These are phyloP conservation scores for Phalacrocorax carbo DNA, from an alignment of 2,113 vertebrate genomes.

Conservation along the genomic window DNA sequence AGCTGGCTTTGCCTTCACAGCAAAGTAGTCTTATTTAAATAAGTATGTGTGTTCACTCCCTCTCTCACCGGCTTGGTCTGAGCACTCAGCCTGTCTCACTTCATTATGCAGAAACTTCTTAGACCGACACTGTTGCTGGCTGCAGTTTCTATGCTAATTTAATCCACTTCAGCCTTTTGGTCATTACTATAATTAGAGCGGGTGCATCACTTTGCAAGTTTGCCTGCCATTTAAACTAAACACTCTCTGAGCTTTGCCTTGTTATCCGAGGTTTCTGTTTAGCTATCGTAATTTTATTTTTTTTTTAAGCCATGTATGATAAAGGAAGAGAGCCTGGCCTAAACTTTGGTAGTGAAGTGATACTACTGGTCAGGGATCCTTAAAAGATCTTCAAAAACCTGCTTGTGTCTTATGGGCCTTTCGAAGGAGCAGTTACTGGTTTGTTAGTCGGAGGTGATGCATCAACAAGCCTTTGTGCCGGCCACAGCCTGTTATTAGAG, in stretches of 20 bases:
- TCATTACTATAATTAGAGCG: conserved; percentile 58
- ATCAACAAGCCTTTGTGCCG: not conserved
- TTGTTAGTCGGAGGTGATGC: not conserved
- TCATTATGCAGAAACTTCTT: not conserved
- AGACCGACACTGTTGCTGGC: not conserved
- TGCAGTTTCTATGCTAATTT: conserved; percentile 41
- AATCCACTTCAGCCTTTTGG: conserved; percentile 54
- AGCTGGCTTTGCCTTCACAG: not conserved
- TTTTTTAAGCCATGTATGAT: not conserved
- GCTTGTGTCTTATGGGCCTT: not conserved
- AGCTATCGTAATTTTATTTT: fast-evolving
- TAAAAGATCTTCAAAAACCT: not conserved
- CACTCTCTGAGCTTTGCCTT: not conserved
- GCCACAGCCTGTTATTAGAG: not conserved
- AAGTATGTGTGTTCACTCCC: not conserved
- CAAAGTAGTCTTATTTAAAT: not conserved
- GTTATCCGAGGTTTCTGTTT: not conserved
- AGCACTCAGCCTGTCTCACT: not conserved
- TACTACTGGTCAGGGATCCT: not conserved
- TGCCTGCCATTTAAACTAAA: not conserved
- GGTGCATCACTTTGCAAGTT: not conserved
- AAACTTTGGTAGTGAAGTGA: not conserved
- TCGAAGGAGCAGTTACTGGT: not conserved
- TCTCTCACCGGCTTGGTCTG: not conserved
- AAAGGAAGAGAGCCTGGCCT: not conserved